Evolutionary conservation across 1,140 invertebrate genomes (phyloP).

Genomic region (Papilio dardanus): DNA sequence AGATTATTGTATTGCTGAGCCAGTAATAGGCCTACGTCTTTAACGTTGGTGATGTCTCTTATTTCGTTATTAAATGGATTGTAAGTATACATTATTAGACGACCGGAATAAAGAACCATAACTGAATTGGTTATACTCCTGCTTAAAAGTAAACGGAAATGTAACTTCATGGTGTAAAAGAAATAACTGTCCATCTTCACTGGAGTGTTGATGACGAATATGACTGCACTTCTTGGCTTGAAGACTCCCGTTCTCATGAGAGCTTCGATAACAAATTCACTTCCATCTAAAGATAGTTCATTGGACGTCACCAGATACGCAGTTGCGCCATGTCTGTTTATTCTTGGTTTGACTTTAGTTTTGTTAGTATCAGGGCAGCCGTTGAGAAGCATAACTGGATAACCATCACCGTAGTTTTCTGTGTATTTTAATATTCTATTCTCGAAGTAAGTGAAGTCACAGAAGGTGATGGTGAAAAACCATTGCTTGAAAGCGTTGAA

Average conservation of each 20-base stretch:
- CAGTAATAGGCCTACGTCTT: conserved; percentile 54
- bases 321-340: conserved; percentile 68
- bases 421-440: conserved; percentile 74
- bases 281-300: conserved; percentile 57
- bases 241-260: conserved; percentile 69
- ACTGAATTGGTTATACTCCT: conserved; percentile 70
- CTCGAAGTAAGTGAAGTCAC: conserved; percentile 76
- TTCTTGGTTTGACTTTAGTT: conserved; percentile 64
- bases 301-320: conserved; percentile 70
- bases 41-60: conserved; percentile 62
- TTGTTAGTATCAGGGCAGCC: conserved; percentile 63
- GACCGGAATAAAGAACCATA: conserved; percentile 57
- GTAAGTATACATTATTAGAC: conserved; percentile 65
- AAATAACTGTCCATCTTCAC: conserved; percentile 65
- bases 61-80: conserved; percentile 68
- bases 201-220: conserved; percentile 69
- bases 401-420: conserved; percentile 65
- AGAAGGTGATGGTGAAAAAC: conserved; percentile 75
- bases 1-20: conserved; percentile 63
- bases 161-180: conserved; percentile 59
- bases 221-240: conserved; percentile 71
- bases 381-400: conserved; percentile 70
- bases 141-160: conserved; percentile 69
- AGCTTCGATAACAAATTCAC: conserved; percentile 62
- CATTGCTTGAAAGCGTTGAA: conserved; percentile 73